Percentiles rank a stretch among this genome's conserved stretches.
Evolutionary conservation across 2,113 vertebrate genomes (phyloP).

Genomic region (Embiotoca jacksoni): DNA sequence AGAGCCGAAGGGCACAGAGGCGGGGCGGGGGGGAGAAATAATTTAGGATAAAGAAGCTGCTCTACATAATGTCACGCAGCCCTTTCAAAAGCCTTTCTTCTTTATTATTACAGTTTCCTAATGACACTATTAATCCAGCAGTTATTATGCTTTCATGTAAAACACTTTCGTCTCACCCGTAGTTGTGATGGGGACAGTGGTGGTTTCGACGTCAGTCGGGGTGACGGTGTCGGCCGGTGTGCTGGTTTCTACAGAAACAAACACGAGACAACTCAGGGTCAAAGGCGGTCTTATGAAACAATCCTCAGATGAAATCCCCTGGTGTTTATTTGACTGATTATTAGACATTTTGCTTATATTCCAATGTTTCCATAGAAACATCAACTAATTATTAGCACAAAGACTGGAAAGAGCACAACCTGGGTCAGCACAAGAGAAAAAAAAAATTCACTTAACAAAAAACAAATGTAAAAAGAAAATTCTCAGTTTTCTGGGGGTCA

Average conservation of each 20-base stretch:
- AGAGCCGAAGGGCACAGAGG: constrained; percentile 9
- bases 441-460: background rate
- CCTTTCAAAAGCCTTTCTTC: background rate
- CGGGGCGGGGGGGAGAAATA: background rate
- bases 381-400: background rate
- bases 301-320: background rate
- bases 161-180: constrained; percentile 73
- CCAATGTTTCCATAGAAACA: background rate
- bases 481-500: too few species aligned
- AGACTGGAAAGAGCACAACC: background rate
- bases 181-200: constrained; percentile 82
- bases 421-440: background rate
- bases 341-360: background rate
- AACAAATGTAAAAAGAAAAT: too few species aligned
- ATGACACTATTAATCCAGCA: constrained; percentile 5
- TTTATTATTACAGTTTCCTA: background rate
- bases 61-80: too few species aligned
- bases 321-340: too few species aligned
- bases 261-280: background rate
- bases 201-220: constrained; percentile 86
- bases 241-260: constrained; percentile 85
- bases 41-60: constrained; percentile 23
- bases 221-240: constrained; percentile 88
- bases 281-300: constrained; percentile 9
- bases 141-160: background rate